Base-by-base conservation (phyloP, 2,113 vertebrate genomes). In the Lasiurus cinereus region DNA sequence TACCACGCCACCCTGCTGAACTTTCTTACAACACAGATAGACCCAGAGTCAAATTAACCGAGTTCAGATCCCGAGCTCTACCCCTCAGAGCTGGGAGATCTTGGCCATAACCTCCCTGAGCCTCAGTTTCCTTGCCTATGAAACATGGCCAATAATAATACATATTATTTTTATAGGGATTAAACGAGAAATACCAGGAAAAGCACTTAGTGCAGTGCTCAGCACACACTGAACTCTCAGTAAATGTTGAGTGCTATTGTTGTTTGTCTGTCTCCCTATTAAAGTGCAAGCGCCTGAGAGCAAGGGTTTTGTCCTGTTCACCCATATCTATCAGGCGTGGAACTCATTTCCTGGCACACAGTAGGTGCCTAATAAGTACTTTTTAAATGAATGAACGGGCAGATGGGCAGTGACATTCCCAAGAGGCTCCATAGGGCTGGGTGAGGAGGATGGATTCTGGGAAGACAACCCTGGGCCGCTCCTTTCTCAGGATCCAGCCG, bases 51-150 rank as follows among this genome's bases (percentile, higher is more conserved):
- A 13, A 2, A 27, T 15, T 22, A 29, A 22, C 64, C 16, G 14
- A 5, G 43, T 87, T 92, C 59, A 66, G 21, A 66, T 78, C 79
- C 73, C 54, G 73, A 19, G 67, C 2, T 36, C 21, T 14, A 43
- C 18, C 39, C 5, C n/a, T 39, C 31, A 74, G 27, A 83, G 39
- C 12, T 36, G 39, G 21, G 3, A 54, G 50, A 54, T 22, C 33
- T 91, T 62, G 21, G 9, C 52, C 14, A 0, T 77, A 27, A 39
- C 7, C 9, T 85, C 24, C 64, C 79, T 82, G 22, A 90, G 46
- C 86, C 78, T 89, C 67, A 59, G 22, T 64, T 88, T 91, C n/a
- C 36, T 89, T 62, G 69, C 39, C 33, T 83, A 4, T 50, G 78
- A 91, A 83, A 87, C 29, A 21, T 56, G 43, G 8, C 77, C 73